These are phyloP conservation scores for Poecilia latipinna DNA, from an alignment of 2,113 vertebrate species.

Conservation along the genomic window DNA sequence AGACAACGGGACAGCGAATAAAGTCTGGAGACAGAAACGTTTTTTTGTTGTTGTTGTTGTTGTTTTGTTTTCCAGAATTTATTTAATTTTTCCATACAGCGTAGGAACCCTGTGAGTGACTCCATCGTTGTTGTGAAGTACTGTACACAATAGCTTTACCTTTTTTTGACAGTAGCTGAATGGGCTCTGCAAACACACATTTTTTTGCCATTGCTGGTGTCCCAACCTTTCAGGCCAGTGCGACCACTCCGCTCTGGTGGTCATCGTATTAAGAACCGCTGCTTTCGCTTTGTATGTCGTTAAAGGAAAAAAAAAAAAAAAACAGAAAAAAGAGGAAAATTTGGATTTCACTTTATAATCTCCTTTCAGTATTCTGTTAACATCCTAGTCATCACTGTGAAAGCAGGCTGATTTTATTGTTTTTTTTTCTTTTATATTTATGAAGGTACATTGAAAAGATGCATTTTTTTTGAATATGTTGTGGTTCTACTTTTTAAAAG, in stretches of 20 bases:
- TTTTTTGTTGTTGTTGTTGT: background rate
- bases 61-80: background rate
- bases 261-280: constrained; percentile 78
- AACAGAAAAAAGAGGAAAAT: constrained; percentile 25
- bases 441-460: constrained; percentile 86
- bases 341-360: constrained; percentile 82
- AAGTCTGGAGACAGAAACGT: background rate
- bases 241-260: constrained; percentile 67
- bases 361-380: constrained; percentile 84
- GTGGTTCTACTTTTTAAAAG: constrained; percentile 64
- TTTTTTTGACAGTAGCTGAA: constrained; percentile 64
- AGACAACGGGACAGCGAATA: background rate
- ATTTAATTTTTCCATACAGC: background rate
- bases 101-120: constrained; percentile 52
- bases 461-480: constrained; percentile 71
- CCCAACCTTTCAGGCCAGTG: constrained; percentile 72
- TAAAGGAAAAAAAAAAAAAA: constrained; percentile 25
- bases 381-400: constrained; percentile 85
- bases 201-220: constrained; percentile 62
- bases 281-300: constrained; percentile 78
- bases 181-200: constrained; percentile 64
- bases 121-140: constrained; percentile 76
- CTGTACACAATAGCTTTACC: constrained; percentile 87
- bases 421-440: constrained; percentile 71
- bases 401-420: constrained; percentile 74